Evolutionary conservation across 2,888 invertebrate genomes (phyloP).

Genomic region (Ypsolopha scabrella): DNA sequence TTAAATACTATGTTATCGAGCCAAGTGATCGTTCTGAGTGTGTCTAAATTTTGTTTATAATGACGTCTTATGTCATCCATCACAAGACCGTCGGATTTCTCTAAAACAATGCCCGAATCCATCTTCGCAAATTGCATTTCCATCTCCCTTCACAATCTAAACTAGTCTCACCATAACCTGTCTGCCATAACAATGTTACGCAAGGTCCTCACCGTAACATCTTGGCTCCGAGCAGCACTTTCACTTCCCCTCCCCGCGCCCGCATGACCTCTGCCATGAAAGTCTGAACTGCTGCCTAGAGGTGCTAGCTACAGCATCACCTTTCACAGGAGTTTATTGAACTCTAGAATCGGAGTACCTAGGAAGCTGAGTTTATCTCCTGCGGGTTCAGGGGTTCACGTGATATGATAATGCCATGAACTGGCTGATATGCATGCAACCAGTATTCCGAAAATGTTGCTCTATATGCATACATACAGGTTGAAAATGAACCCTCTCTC

Average conservation of each 20-base stretch:
- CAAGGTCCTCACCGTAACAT: constrained; percentile 11
- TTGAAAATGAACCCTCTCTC: no score
- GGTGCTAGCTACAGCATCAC: constrained; percentile 7
- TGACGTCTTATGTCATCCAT: no score
- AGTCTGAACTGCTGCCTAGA: constrained; percentile 14
- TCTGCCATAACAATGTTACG: constrained; percentile 9
- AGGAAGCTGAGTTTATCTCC: background rate
- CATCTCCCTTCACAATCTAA: no score
- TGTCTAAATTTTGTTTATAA: no score
- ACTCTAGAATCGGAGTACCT: constrained; percentile 7
- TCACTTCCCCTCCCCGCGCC: constrained; percentile 14
- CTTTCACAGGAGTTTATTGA: constrained; percentile 17
- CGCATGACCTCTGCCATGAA: constrained; percentile 18
- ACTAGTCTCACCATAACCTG: constrained; percentile 7
- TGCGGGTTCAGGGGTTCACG: background rate
- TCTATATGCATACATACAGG: no score
- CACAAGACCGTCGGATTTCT: background rate
- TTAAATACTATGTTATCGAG: no score
- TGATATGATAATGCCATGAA: background rate
- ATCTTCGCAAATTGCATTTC: no score
- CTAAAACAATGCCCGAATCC: no score
- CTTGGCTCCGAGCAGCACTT: constrained; percentile 10
- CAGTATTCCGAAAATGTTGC: no score
- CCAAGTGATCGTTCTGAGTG: no score
- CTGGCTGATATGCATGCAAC: background rate